Conservation (phyloP, 35 echinoderm and acorn worm species). For the Apostichopus parvimensis region DNA sequence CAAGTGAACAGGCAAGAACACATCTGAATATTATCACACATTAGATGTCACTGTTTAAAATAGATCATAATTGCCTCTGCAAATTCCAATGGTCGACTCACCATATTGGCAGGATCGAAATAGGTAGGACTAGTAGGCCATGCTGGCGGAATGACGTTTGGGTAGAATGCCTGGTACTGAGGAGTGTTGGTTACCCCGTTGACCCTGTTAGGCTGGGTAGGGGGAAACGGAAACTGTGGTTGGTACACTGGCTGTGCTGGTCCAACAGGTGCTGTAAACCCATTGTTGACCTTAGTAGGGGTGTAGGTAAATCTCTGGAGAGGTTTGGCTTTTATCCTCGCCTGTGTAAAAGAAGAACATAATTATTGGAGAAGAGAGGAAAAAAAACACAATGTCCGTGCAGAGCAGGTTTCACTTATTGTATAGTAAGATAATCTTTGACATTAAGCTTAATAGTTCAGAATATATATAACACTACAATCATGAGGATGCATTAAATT, state of each 20-base stretch:
- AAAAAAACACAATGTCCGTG: too few relatives aligned
- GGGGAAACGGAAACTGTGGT: constrained; percentile 73
- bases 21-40: too few relatives aligned
- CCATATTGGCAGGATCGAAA: constrained; percentile 81
- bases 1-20: too few relatives aligned
- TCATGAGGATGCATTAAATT: too few relatives aligned
- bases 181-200: constrained; percentile 35
- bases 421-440: too few relatives aligned
- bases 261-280: constrained; percentile 60
- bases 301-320: constrained; percentile 88
- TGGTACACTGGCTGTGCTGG: constrained; percentile 66
- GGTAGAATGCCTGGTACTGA: constrained; percentile 78
- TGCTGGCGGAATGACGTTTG: constrained; percentile 68
- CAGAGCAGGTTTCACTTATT: too few relatives aligned
- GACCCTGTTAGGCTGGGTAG: constrained; percentile 35
- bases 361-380: too few relatives aligned
- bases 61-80: not conserved
- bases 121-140: constrained; percentile 85
- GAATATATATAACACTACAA: too few relatives aligned
- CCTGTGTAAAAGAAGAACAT: constrained; percentile 55
- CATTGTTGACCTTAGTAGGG: constrained; percentile 71
- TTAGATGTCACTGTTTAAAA: too few relatives aligned
- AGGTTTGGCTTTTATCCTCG: constrained; percentile 99
- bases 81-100: constrained; percentile 45
- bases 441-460: too few relatives aligned